Percentiles rank a stretch among this genome's conserved stretches.
phyloP scores from a whole-genome alignment of 2,797 vertebrate species.

The Oreonectes daqikongensis region DNA sequence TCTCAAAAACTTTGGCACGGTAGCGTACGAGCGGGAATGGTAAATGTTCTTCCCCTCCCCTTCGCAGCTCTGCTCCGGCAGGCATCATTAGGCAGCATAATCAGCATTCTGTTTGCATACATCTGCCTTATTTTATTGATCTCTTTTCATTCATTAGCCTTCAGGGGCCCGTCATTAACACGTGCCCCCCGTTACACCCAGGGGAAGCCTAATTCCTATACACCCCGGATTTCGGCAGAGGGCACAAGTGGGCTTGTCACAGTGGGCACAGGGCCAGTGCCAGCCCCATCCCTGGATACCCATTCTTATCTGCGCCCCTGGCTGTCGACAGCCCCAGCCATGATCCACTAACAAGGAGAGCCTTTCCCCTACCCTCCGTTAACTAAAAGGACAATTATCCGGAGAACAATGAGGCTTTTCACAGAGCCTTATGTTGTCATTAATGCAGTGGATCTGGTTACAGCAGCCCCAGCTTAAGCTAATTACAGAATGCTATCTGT shows the following conservation, averaged over 20 bases:
- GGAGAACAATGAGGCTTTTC: slow-evolving; percentile 86
- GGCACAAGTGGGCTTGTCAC: slow-evolving; percentile 82
- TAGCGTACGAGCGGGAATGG: neutral
- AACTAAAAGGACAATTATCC: slow-evolving; percentile 89
- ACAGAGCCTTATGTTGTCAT: slow-evolving; percentile 82
- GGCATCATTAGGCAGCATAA: slow-evolving; percentile 79
- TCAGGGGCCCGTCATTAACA: slow-evolving; percentile 84
- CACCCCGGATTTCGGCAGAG: slow-evolving; percentile 81
- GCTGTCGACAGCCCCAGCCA: slow-evolving; percentile 79
- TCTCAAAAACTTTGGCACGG: neutral
- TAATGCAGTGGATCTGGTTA: slow-evolving; percentile 85
- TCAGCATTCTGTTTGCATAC: slow-evolving; percentile 86
- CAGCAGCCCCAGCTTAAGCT: slow-evolving; percentile 79
- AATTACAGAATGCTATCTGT: slow-evolving; percentile 84
- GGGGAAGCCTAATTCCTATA: slow-evolving; percentile 80
- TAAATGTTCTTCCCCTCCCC: slow-evolving; percentile 51
- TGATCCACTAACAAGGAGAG: slow-evolving; percentile 80
- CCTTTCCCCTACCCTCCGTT: slow-evolving; percentile 75
- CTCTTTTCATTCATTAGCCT: slow-evolving; percentile 83
- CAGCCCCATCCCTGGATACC: slow-evolving; percentile 65
- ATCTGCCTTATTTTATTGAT: slow-evolving; percentile 85
- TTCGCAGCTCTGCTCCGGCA: slow-evolving; percentile 65
- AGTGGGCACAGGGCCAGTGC: slow-evolving; percentile 80
- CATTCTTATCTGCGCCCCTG: slow-evolving; percentile 71
- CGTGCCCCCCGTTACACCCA: slow-evolving; percentile 73